Conservation (phyloP, 2,888 invertebrate genomes). For the Sphaeridia pumilis region DNA sequence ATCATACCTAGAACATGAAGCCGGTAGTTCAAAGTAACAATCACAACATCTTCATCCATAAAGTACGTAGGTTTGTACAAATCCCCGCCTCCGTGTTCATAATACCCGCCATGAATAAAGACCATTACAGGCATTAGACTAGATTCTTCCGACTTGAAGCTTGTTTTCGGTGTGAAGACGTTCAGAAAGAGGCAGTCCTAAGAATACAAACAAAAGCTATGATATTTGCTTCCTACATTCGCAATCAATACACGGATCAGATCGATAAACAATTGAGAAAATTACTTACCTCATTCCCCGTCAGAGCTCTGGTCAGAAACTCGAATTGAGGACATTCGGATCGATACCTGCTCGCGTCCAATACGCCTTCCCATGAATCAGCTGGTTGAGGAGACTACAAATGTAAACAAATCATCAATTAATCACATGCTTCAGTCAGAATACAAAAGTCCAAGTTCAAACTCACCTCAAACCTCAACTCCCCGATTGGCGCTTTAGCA, state of each 20-base stretch:
- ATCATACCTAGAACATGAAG: not conserved
- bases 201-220: not conserved
- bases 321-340: not conserved
- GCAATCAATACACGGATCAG: not conserved
- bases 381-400: not conserved
- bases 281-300: not conserved
- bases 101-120: not conserved
- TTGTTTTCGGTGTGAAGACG: not conserved
- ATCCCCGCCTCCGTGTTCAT: not conserved
- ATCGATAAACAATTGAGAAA: not conserved
- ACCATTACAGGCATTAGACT: not conserved
- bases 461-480: not conserved
- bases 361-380: not conserved
- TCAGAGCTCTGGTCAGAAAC: not conserved
- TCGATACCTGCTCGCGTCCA: not conserved
- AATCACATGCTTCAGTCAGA: too few relatives aligned
- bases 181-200: conserved; percentile 1
- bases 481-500: not conserved
- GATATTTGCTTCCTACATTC: not conserved
- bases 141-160: not conserved
- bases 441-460: too few relatives aligned
- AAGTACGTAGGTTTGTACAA: not conserved
- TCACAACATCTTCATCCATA: not conserved
- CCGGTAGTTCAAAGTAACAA: not conserved
- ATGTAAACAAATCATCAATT: too few relatives aligned